Conservation (phyloP, 1,140 invertebrate species). For the Hesperophylax magnus region DNA sequence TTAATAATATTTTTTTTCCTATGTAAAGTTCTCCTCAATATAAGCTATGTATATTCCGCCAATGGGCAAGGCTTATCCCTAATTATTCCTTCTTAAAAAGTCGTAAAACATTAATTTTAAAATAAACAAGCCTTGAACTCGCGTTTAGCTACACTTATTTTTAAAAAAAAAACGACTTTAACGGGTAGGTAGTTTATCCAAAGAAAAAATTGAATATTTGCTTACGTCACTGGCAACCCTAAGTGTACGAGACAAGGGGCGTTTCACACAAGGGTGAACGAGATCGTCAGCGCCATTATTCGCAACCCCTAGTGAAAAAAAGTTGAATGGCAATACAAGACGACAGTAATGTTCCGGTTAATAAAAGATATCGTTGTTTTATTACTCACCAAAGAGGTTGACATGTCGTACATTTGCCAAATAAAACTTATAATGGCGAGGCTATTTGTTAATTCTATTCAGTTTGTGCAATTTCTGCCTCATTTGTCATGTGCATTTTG, state of each 20-base stretch:
- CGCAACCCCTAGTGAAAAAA: constrained; percentile 32
- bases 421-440: constrained; percentile 42
- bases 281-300: constrained; percentile 41
- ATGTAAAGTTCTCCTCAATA: too few species aligned
- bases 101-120: too few species aligned
- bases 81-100: too few species aligned
- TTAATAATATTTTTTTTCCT: too few species aligned
- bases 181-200: too few species aligned
- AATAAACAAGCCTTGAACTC: too few species aligned
- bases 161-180: too few species aligned
- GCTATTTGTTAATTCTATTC: constrained; percentile 41
- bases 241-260: not conserved
- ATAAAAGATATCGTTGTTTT: constrained; percentile 45
- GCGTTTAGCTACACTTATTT: too few species aligned
- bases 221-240: not conserved
- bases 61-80: too few species aligned
- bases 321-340: constrained; percentile 35
- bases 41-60: too few species aligned
- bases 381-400: constrained; percentile 41
- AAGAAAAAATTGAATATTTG: too few species aligned
- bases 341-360: constrained; percentile 41
- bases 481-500: constrained; percentile 19
- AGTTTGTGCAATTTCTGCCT: constrained; percentile 12
- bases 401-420: constrained; percentile 42
- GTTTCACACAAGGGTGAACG: constrained; percentile 39